Evolutionary conservation across 2,888 invertebrate species (phyloP), one percentile per base, ranked within the genome.

Genomic region (Philhelius pedissequus): DNA sequence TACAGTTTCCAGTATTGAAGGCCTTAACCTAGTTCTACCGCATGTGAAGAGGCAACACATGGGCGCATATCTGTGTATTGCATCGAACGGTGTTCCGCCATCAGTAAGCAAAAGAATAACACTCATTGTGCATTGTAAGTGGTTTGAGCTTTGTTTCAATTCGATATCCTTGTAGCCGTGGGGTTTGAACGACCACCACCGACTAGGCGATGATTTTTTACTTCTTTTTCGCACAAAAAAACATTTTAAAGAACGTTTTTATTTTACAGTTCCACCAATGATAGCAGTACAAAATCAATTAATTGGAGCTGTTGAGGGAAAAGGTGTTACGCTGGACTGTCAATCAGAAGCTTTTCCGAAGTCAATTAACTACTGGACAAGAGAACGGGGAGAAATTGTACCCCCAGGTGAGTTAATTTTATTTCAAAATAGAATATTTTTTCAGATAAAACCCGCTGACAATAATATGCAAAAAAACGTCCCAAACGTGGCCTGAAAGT

Each of bases 61-160:
- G 93, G 96, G 96, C 9, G 94, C 96, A 40, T 96, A 96, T 90
- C 92, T 96, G 32, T 96, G 96, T 90, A 96, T 96, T 86, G 96
- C 96, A 1, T 95, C 95, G 43, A 96, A 96, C 89, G 96, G 96
- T 8, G 94, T 96, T 15, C 97, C 97, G 11, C 97, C 97, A 0
- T 95, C 96, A 35, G 96, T 97, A 87, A 97, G 97, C 93, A 97
- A 97, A 91, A 92, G 97, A 89, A 97, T 97, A 88, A 95, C 95
- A 92, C 94, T 97, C 66, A 95, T 96, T 69, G 96, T 96, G 18
- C 95, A 96, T 90, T 96, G 96, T 96, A 91, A 94, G 95, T 80
- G 43, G 11, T 62, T 15, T 48, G 25, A 54, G 9, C 38, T 56
- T 58, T 62, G 35, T 27, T 38, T 25, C 40, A 15, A 32, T 48